phyloP scores from a whole-genome alignment of 35 echinoderm and acorn worm genomes.

The Eucidaris tribuloides region DNA sequence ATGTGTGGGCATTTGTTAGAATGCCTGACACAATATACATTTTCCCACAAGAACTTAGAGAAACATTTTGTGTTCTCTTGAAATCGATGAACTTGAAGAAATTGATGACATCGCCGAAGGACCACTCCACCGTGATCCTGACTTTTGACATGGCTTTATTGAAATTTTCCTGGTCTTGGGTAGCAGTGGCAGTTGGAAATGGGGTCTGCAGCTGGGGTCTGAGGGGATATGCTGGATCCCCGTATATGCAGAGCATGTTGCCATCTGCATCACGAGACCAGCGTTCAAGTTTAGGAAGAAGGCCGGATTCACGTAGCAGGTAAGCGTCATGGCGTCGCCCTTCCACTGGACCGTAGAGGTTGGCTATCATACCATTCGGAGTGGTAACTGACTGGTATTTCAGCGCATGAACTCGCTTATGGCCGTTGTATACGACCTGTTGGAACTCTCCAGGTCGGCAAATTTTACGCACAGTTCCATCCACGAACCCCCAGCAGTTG shows the following conservation, averaged over 20 bases:
- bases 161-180: constrained; percentile 35
- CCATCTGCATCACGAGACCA: constrained; percentile 33
- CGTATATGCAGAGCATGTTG: constrained; percentile 60
- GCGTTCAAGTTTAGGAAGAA: background rate
- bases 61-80: constrained; percentile 62
- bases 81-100: constrained; percentile 69
- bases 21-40: constrained; percentile 53
- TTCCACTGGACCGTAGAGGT: constrained; percentile 63
- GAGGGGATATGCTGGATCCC: constrained; percentile 68
- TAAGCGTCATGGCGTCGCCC: constrained; percentile 28
- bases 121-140: constrained; percentile 55
- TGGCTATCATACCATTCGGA: constrained; percentile 61
- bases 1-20: constrained; percentile 72
- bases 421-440: constrained; percentile 52
- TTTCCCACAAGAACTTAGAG: constrained; percentile 42
- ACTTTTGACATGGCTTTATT: constrained; percentile 53
- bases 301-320: background rate
- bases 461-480: constrained; percentile 68
- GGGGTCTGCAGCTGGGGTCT: constrained; percentile 48
- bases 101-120: constrained; percentile 64
- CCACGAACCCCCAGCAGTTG: constrained; percentile 89
- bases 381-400: constrained; percentile 66
- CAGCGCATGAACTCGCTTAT: constrained; percentile 70
- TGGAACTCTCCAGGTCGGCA: constrained; percentile 49
- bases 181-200: constrained; percentile 15